Conservation (phyloP, 2,113 vertebrate species). For the Platichthys flesus region DNA sequence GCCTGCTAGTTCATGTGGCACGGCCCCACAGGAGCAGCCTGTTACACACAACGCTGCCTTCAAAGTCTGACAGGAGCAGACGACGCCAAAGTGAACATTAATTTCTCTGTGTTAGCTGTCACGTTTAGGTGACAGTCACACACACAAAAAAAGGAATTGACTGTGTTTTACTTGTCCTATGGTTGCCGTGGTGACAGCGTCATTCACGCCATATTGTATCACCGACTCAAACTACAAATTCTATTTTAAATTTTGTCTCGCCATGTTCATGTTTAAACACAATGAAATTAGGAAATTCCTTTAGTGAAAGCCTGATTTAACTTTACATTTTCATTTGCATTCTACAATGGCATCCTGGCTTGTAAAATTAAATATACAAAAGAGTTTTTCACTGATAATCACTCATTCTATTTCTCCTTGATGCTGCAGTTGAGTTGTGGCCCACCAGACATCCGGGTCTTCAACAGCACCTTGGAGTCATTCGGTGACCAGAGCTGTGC, state of each 20-base stretch:
- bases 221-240: background rate
- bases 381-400: background rate
- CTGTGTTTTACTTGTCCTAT: fast-evolving
- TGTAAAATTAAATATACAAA: too few relatives aligned
- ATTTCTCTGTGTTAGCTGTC: slow-evolving; percentile 17
- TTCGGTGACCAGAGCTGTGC: slow-evolving; percentile 78
- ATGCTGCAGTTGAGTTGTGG: slow-evolving; percentile 88
- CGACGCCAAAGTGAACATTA: slow-evolving; percentile 24
- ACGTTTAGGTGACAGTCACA: slow-evolving; percentile 20
- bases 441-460: slow-evolving; percentile 72
- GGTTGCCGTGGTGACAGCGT: background rate
- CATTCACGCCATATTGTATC: background rate
- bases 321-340: too few relatives aligned
- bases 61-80: slow-evolving; percentile 13
- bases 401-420: background rate
- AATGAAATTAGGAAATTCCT: background rate
- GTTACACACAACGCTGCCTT: slow-evolving; percentile 65
- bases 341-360: too few relatives aligned
- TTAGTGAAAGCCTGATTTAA: too few relatives aligned
- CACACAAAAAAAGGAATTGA: background rate
- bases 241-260: background rate
- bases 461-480: slow-evolving; percentile 78
- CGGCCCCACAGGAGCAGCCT: slow-evolving; percentile 57
- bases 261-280: background rate
- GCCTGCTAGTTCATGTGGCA: slow-evolving; percentile 73